Base-by-base conservation (phyloP, 2,113 vertebrate species). In the Falco punctatus region DNA sequence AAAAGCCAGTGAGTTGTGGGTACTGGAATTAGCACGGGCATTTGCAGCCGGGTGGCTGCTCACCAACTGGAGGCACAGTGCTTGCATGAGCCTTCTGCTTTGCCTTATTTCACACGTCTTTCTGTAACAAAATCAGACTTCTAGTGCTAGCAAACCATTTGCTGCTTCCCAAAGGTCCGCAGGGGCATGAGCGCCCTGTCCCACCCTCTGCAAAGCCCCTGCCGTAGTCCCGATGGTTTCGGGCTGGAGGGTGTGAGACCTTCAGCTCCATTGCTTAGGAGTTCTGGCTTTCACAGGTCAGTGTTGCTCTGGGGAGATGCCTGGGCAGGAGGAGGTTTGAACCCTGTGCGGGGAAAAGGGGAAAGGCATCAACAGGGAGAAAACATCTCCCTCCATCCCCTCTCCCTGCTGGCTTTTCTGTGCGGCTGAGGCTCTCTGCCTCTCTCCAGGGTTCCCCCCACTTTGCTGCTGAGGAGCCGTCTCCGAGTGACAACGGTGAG, bases 181-280 rank as follows among this genome's bases (percentile, higher is more conserved):
- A 4, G 42, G 87, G 87, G 26, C 85, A 21, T 4, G 6, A 15
- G 7, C 48, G 93, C 61, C 81, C 30, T 15, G 14, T 3, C 44
- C 33, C 58, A 58, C 82, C 61, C 62, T 33, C 88, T 65, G 65
- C 3, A 57, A n/a, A 33, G 15, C 5, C 66, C 20, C 71, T 40
- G 69, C 81, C 57, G 0, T 0, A 0, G 0, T 28, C 61, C 55
- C 0, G 1, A 2, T 10, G 8, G 28, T 21, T 58, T 23, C 1
- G 0, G 0, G 14, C 11, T 4, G 67, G 7, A 71, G 26, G 13
- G 2, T 4, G 12, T 5, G 54, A 18, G 6, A 32, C 65, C 42
- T 24, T 52, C 65, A 33, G 51, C 65, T 80, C 40, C 1, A 35
- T 0, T 35, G 74, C 86, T 40, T 2, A 40, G 27, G 30, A 62